These are phyloP conservation scores for Phrynocephalus vlangalii DNA, from an alignment of 2,797 vertebrate genomes.

Conservation along the genomic window DNA sequence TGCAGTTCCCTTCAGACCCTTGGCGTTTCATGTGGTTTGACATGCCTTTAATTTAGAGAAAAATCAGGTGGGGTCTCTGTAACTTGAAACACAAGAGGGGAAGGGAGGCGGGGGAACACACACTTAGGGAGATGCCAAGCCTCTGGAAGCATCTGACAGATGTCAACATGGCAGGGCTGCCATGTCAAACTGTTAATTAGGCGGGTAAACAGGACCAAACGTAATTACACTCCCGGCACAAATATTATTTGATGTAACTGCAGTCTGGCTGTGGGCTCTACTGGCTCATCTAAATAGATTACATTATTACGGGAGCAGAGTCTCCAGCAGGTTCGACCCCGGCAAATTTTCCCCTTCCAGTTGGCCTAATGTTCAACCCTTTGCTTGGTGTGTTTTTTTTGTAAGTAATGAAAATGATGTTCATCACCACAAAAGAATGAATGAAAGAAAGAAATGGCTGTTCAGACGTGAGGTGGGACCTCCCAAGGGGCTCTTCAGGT, in stretches of 20 bases:
- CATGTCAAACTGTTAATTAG: conserved; percentile 70
- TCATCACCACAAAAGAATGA: too few relatives aligned
- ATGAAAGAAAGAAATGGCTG: too few relatives aligned
- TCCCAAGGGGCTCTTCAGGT: too few relatives aligned
- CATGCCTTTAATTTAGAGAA: conserved; percentile 76
- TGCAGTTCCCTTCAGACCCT: conserved; percentile 71
- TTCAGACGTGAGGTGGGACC: too few relatives aligned
- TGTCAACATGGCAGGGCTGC: conserved; percentile 64
- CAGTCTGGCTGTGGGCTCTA: conserved; percentile 51
- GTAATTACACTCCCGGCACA: conserved; percentile 67
- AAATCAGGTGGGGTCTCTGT: conserved; percentile 63
- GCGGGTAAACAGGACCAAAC: conserved; percentile 53
- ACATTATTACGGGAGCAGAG: conserved; percentile 27
- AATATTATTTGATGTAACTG: conserved; percentile 71
- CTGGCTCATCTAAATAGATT: conserved; percentile 59
- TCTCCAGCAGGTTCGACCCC: conserved; percentile 27
- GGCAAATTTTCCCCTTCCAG: background rate
- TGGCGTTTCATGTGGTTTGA: conserved; percentile 75
- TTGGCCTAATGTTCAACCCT: too few relatives aligned
- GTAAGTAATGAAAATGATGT: too few relatives aligned
- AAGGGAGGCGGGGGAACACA: background rate
- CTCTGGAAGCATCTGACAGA: conserved; percentile 64
- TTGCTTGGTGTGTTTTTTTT: too few relatives aligned
- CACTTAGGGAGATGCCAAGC: conserved; percentile 62
- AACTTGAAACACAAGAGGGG: conserved; percentile 68